Percentiles rank a stretch among this genome's conserved stretches.
These are phyloP conservation scores for Amazona vittata DNA, from an alignment of 2,113 vertebrate genomes.

Conservation along the genomic window DNA sequence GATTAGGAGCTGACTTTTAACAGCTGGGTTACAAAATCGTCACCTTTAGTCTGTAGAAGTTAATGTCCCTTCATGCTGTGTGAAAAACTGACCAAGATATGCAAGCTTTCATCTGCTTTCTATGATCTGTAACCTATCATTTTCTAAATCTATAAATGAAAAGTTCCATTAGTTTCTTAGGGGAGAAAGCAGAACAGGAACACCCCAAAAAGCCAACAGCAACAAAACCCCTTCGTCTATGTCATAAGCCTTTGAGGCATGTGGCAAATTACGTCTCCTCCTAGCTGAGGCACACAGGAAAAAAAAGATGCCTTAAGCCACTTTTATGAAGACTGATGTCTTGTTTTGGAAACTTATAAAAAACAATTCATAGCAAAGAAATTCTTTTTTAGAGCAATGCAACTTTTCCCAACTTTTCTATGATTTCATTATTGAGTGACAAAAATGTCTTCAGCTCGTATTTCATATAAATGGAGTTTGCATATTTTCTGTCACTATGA, in stretches of 20 bases:
- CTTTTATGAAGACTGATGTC: background rate
- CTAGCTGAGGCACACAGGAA: background rate
- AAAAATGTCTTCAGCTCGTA: background rate
- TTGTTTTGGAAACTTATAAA: slow-evolving; percentile 15
- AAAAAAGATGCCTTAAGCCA: background rate
- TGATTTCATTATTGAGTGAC: background rate
- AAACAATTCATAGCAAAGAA: background rate
- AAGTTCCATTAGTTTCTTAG: background rate
- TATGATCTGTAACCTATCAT: background rate
- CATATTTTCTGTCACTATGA: background rate
- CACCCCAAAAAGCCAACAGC: background rate
- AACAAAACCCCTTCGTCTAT: background rate
- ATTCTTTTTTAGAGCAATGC: background rate
- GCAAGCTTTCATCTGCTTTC: background rate
- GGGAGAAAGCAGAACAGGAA: background rate
- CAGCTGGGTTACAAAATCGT: background rate
- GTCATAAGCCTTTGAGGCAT: background rate
- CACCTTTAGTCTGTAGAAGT: background rate
- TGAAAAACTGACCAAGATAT: background rate
- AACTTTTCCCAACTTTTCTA: background rate
- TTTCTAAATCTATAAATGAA: background rate
- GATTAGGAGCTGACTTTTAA: background rate
- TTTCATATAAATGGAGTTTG: background rate
- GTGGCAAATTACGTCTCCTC: slow-evolving; percentile 15
- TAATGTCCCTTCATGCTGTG: background rate